Evolutionary conservation across 2,888 invertebrate species (phyloP).

Genomic region (Busseola fusca): DNA sequence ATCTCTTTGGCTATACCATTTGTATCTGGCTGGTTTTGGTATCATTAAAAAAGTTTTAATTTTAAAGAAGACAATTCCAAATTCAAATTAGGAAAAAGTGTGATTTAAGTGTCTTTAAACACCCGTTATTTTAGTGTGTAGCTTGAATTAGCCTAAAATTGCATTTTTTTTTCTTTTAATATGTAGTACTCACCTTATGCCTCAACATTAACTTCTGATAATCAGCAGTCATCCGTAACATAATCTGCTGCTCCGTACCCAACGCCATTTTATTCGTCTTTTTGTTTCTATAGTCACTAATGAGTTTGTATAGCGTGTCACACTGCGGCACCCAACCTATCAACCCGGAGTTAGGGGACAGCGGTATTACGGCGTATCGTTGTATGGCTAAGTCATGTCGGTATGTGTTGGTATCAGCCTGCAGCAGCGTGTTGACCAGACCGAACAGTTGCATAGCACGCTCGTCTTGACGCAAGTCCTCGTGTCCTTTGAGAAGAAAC

Average conservation of each 20-base stretch:
- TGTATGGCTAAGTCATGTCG: slow-evolving; percentile 94
- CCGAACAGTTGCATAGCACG: slow-evolving; percentile 99
- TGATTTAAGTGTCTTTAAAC: no score
- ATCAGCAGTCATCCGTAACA: slow-evolving; percentile 98
- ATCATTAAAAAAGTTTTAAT: no score
- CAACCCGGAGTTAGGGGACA: slow-evolving; percentile 99
- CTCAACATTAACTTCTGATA: slow-evolving; percentile 98
- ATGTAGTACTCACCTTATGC: slow-evolving; percentile 93
- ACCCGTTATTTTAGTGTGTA: not conserved
- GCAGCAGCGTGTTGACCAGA: slow-evolving; percentile 97
- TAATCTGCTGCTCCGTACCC: slow-evolving; percentile 99
- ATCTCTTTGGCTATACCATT: no score
- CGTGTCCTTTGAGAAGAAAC: slow-evolving; percentile 99
- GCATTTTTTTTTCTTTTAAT: no score
- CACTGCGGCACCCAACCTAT: slow-evolving; percentile 99
- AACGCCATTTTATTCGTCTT: slow-evolving; percentile 94
- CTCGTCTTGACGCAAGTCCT: slow-evolving; percentile 99
- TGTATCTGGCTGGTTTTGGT: no score
- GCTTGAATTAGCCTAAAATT: not conserved
- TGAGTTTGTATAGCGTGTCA: slow-evolving; percentile 98
- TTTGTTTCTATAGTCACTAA: slow-evolving; percentile 98
- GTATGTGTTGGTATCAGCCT: slow-evolving; percentile 98
- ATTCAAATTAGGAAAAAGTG: no score
- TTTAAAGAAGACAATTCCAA: no score
- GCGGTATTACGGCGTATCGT: slow-evolving; percentile 98